Evolutionary conservation across 2,113 vertebrate genomes (phyloP).

Genomic region (human): DNA sequence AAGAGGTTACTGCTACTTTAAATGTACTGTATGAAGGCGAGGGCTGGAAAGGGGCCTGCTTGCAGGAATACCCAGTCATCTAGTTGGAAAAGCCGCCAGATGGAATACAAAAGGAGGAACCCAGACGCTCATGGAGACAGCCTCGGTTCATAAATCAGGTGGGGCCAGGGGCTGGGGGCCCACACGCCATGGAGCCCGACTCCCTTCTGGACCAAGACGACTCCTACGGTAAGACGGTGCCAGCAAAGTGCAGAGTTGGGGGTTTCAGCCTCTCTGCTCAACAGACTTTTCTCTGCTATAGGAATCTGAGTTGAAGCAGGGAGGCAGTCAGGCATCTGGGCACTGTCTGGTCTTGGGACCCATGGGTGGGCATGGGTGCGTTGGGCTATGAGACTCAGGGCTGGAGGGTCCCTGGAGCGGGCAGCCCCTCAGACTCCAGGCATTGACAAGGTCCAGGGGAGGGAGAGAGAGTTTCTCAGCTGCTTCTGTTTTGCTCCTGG

Average conservation of each 20-base stretch:
- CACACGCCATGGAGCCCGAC: conserved; percentile 86
- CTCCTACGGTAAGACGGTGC: conserved; percentile 85
- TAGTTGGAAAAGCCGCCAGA: conserved; percentile 86
- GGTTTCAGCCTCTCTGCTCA: conserved; percentile 50
- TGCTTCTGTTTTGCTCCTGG: conserved; percentile 65
- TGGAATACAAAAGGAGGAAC: conserved; percentile 86
- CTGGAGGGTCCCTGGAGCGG: conserved; percentile 56
- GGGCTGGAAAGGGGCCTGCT: conserved; percentile 86
- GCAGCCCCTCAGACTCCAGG: neutral
- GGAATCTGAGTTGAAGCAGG: neutral
- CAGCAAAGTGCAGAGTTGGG: conserved; percentile 71
- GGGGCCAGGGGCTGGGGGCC: conserved; percentile 84
- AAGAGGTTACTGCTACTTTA: conserved; percentile 88
- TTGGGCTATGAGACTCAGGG: neutral
- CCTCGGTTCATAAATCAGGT: conserved; percentile 86
- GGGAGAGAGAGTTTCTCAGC: neutral
- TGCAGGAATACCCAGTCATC: conserved; percentile 86
- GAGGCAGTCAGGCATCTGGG: conserved; percentile 25
- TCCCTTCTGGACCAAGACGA: conserved; percentile 84
- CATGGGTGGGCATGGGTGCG: neutral
- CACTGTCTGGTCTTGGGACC: conserved; percentile 44
- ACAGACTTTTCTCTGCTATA: conserved; percentile 60
- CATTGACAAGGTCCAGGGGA: neutral
- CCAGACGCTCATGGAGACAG: conserved; percentile 85
- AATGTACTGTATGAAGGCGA: conserved; percentile 85